Percentiles rank a stretch among this genome's conserved stretches.
Evolutionary conservation across 2,888 invertebrate genomes (phyloP).

Genomic region (Celastrina argiolus): DNA sequence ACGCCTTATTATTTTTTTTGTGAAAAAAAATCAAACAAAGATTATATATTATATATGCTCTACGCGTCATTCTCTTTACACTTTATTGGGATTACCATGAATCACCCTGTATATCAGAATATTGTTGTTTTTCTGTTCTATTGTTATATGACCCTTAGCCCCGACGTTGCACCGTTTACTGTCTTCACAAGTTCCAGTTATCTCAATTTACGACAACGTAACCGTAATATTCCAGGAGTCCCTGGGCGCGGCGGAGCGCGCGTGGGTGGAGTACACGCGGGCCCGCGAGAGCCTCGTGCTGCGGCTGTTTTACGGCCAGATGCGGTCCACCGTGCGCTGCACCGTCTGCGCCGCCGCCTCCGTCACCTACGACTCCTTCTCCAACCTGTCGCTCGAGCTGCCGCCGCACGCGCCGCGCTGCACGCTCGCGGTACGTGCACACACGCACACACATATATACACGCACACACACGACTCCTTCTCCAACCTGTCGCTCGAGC

Average conservation of each 20-base stretch:
- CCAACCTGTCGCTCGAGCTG: conserved; percentile 89
- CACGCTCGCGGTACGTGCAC: conserved; percentile 69
- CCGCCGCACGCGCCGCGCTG: conserved; percentile 81
- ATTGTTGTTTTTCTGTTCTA: too few species aligned
- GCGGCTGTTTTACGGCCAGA: conserved; percentile 90
- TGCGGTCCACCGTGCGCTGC: conserved; percentile 89
- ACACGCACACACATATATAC: conserved; percentile 7
- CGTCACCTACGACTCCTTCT: conserved; percentile 91
- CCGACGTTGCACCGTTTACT: too few species aligned
- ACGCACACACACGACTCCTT: conserved; percentile 87
- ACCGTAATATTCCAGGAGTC: conserved; percentile 49
- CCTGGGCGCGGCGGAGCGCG: conserved; percentile 68
- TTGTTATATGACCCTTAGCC: too few species aligned
- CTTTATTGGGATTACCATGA: too few species aligned
- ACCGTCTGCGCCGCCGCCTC: conserved; percentile 84
- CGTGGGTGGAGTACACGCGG: conserved; percentile 85
- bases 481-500: conserved; percentile 89
- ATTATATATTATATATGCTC: too few species aligned
- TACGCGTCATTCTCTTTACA: too few species aligned
- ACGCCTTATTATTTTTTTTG: too few species aligned
- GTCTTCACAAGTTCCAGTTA: too few species aligned
- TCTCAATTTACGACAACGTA: too few species aligned
- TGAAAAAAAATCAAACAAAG: too few species aligned
- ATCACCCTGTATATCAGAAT: too few species aligned
- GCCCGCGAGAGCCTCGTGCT: conserved; percentile 85